Evolutionary conservation across 1,140 invertebrate species (phyloP).

Genomic region (Polyergus mexicanus): DNA sequence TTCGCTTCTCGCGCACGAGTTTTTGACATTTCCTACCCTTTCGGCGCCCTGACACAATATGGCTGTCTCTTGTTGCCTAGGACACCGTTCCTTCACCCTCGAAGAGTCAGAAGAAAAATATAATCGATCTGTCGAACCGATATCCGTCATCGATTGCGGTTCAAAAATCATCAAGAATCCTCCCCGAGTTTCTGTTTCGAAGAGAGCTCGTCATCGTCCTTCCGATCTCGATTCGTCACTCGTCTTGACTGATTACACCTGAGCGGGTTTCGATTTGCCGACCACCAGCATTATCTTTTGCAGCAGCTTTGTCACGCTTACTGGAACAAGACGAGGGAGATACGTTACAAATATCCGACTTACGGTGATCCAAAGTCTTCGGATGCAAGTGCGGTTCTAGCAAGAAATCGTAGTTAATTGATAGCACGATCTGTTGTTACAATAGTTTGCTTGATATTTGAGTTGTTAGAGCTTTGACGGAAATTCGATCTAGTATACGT

Average conservation of each 20-base stretch:
- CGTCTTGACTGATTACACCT: conserved; percentile 86
- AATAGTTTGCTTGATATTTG: conserved; percentile 12
- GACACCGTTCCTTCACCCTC: conserved; percentile 29
- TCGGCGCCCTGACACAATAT: conserved; percentile 70
- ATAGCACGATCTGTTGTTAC: conserved; percentile 13
- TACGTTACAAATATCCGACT: not conserved
- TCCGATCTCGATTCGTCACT: conserved; percentile 40
- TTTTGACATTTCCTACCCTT: conserved; percentile 24
- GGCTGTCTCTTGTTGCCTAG: conserved; percentile 73
- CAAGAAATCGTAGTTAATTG: not conserved
- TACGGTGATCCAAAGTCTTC: not conserved
- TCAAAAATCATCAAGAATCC: conserved; percentile 28
- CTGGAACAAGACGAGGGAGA: conserved; percentile 83
- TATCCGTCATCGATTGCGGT: not conserved
- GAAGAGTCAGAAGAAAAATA: not conserved
- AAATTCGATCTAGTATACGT: not conserved
- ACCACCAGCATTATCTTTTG: conserved; percentile 90
- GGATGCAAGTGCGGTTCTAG: conserved; percentile 39
- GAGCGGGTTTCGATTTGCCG: conserved; percentile 89
- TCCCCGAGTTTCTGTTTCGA: conserved; percentile 8
- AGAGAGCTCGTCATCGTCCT: conserved; percentile 11
- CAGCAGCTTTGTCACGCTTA: conserved; percentile 88
- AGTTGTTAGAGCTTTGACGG: conserved; percentile 30
- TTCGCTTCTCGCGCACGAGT: not conserved
- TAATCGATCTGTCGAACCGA: not conserved